These are phyloP conservation scores for Bolborhynchus lineola DNA, from an alignment of 2,113 vertebrate species.

Conservation along the genomic window DNA sequence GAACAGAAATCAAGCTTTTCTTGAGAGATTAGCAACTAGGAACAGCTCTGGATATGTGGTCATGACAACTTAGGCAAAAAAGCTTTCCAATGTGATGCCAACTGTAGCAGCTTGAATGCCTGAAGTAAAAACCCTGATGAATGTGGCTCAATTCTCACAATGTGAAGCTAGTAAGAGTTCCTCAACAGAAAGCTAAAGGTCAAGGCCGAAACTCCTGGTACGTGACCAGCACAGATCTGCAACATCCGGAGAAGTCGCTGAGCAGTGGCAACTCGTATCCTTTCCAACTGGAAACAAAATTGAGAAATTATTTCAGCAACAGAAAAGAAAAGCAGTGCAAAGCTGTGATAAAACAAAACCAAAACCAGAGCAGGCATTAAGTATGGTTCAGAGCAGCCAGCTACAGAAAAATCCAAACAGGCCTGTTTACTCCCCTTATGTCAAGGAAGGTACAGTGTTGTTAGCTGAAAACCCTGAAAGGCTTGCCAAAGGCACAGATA, in stretches of 20 bases:
- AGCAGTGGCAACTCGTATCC: constrained; percentile 38
- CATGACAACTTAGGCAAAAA: background rate
- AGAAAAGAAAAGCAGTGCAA: background rate
- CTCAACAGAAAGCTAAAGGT: constrained; percentile 65
- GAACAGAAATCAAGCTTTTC: background rate
- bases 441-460: background rate
- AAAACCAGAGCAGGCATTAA: background rate
- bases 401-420: background rate
- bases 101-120: background rate
- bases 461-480: background rate
- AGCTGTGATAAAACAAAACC: background rate
- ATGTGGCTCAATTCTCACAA: background rate
- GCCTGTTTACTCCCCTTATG: background rate
- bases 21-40: background rate
- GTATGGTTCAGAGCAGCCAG: background rate
- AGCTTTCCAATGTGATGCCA: background rate
- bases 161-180: background rate
- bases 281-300: constrained; percentile 60
- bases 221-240: constrained; percentile 69
- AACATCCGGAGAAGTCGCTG: constrained; percentile 73
- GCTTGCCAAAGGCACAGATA: background rate
- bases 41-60: background rate
- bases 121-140: background rate
- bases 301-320: background rate
- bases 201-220: constrained; percentile 72